Evolutionary conservation across 1,140 invertebrate species (phyloP).

Genomic region (Eulimnadia texana): DNA sequence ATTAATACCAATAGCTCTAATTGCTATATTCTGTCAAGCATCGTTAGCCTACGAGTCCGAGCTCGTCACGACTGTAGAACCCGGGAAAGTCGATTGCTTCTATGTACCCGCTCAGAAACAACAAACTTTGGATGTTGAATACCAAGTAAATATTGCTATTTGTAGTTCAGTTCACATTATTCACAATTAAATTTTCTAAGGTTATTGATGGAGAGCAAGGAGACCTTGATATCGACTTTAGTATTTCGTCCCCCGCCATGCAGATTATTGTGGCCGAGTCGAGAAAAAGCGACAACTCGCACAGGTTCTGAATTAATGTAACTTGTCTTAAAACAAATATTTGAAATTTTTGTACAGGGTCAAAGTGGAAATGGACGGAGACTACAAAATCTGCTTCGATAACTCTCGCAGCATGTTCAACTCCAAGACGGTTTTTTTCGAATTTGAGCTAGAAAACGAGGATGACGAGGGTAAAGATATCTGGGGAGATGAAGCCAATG

Average conservation of each 20-base stretch:
- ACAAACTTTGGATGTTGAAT: constrained; percentile 53
- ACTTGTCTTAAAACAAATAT: background rate
- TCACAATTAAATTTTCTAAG: constrained; percentile 27
- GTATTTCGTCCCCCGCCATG: constrained; percentile 44
- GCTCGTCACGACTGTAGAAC: constrained; percentile 50
- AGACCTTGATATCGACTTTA: constrained; percentile 61
- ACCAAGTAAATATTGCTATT: constrained; percentile 39
- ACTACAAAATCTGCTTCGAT: constrained; percentile 68
- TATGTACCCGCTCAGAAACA: constrained; percentile 42
- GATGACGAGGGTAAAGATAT: constrained; percentile 35
- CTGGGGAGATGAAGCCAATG: constrained; percentile 9
- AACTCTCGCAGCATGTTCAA: constrained; percentile 64
- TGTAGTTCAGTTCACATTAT: background rate
- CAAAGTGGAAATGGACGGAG: constrained; percentile 36
- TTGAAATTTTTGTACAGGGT: constrained; percentile 12
- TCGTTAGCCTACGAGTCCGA: constrained; percentile 31
- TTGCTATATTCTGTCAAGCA: no score
- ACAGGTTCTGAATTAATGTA: constrained; percentile 29
- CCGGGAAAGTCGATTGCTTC: constrained; percentile 51
- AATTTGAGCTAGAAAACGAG: constrained; percentile 47
- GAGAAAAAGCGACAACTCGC: constrained; percentile 52
- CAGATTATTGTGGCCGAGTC: constrained; percentile 46
- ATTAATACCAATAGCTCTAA: no score
- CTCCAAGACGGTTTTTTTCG: constrained; percentile 66
- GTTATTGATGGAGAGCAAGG: constrained; percentile 59